phyloP scores from a whole-genome alignment of 2,113 vertebrate species.

The Spilogale gracilis region DNA sequence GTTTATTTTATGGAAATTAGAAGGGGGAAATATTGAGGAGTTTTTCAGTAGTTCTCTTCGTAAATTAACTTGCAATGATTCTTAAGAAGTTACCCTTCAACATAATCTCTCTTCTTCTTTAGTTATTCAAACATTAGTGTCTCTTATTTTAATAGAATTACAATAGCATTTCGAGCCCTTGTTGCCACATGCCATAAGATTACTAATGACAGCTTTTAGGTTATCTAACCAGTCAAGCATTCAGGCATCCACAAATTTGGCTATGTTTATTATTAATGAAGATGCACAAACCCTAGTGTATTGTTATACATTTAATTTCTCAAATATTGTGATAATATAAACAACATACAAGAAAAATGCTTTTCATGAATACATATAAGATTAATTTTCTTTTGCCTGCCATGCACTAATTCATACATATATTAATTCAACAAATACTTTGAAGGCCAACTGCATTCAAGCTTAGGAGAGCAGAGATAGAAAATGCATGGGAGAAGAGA shows the following conservation, averaged over 20 bases:
- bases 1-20: constrained; percentile 52
- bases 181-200: constrained; percentile 61
- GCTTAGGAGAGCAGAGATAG: background rate
- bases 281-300: constrained; percentile 18
- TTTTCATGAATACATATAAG: constrained; percentile 65
- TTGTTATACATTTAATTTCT: constrained; percentile 70
- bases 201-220: constrained; percentile 77
- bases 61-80: constrained; percentile 76
- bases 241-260: constrained; percentile 66
- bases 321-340: constrained; percentile 65
- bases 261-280: constrained; percentile 76
- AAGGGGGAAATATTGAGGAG: constrained; percentile 1
- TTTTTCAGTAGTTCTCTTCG: constrained; percentile 47
- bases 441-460: constrained; percentile 1
- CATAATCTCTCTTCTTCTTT: constrained; percentile 67
- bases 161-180: constrained; percentile 64
- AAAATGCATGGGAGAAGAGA: background rate
- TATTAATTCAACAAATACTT: constrained; percentile 68
- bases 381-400: constrained; percentile 50
- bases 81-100: constrained; percentile 67
- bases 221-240: constrained; percentile 78
- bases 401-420: constrained; percentile 63
- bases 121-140: constrained; percentile 77
- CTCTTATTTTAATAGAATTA: constrained; percentile 76
- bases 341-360: constrained; percentile 62